Percentiles rank a stretch among this genome's conserved stretches.
These are phyloP conservation scores for Bothrops jararaca DNA, from an alignment of 2,113 vertebrate genomes.

Conservation along the genomic window DNA sequence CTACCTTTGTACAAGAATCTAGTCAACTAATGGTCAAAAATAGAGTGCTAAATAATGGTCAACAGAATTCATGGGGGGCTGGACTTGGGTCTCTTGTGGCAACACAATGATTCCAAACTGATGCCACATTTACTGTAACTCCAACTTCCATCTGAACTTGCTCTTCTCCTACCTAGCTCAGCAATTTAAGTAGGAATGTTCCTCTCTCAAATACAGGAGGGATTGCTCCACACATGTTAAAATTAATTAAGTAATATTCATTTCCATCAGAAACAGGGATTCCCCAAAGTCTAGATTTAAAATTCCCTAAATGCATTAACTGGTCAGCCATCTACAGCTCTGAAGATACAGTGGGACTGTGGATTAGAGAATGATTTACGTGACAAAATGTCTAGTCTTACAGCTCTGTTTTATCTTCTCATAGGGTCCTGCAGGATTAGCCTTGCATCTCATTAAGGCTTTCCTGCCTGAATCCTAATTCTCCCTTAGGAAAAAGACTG, in stretches of 20 bases:
- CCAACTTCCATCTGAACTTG: not conserved
- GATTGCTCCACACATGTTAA: not conserved
- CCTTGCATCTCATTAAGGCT: slow-evolving; percentile 38
- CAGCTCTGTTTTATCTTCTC: not conserved
- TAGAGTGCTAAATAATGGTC: not conserved
- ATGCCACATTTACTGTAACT: not conserved
- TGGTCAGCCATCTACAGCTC: not conserved
- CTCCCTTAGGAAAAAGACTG: slow-evolving; percentile 32
- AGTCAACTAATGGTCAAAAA: not conserved
- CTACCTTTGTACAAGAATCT: not conserved
- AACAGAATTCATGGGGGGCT: not conserved
- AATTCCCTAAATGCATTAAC: not conserved
- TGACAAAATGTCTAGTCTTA: not conserved
- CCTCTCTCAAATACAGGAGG: not conserved
- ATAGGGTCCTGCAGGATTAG: not conserved
- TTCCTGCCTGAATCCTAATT: slow-evolving; percentile 22
- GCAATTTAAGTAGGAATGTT: not conserved
- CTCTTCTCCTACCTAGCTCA: not conserved
- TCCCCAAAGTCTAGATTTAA: not conserved
- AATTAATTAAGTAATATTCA: not conserved
- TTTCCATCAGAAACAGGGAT: not conserved
- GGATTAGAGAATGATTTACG: slow-evolving; percentile 13
- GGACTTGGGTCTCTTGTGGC: not conserved
- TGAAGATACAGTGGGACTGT: not conserved
- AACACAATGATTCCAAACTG: not conserved